Base-by-base conservation (phyloP, 2,888 invertebrate species). In the Ochropleura leucogaster region DNA sequence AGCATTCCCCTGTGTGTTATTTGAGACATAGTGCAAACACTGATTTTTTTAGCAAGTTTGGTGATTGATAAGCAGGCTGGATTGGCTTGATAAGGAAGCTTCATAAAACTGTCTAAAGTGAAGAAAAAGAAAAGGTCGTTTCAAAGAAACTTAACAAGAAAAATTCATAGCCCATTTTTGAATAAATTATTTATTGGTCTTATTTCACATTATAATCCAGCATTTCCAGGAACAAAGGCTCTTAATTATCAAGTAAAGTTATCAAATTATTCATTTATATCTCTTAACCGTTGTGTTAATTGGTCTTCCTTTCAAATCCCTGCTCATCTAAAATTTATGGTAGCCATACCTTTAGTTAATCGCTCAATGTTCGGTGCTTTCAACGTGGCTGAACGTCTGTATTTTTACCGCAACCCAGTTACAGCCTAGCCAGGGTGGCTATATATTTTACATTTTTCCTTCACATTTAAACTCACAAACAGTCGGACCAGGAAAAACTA, bases 301-400 rank as follows among this genome's bases (percentile, higher is more conserved):
- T 70, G 51, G 51, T 53, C 3, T 57, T 55, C 20, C n/a, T 53
- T 53, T 53, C 64, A 67, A 62, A 71, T 59, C 49, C 60, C 53
- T 44, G 49, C 51, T 74, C 40, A 46, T 75, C 57, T 60, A 10
- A 66, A 55, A 80, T 75, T 67, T 18, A 79, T 68, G 40, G 18
- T 53, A 47, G 42, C 53, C n/a, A 18, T 51, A 44, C 9, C 65
- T 76, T 64, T n/a, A n/a, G 46, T 57, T 47, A 68, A 74, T 68
- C 8, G 47, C 67, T 60, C 10, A 72, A 68, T 51, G 42, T 47
- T 64, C 55, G 30, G n/a, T 10, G n/a, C 59, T 79, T 75, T 47
- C 40, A 70, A n/a, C 55, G 16, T 40, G 42, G 46, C 46, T 72
- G 30, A 9, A 62, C 4, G 42, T 12, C 51, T 30, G 46, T 8